Base-by-base conservation (phyloP, 1,140 invertebrate genomes). In the Druon quercuslanigerum region DNA sequence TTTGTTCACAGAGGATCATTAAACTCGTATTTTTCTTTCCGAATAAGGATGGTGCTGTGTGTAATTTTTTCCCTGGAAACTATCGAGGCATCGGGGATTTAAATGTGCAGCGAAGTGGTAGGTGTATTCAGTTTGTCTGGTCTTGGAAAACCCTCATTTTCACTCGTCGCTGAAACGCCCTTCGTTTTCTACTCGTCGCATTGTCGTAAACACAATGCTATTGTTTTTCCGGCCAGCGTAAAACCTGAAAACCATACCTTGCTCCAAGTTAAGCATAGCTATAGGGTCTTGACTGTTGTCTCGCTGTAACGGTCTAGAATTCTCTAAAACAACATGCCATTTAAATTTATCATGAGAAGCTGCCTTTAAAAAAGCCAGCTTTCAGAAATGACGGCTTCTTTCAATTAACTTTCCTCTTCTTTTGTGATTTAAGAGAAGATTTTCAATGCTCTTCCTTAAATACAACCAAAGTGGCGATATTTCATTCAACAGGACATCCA, bases 171-270 rank as follows among this genome's bases (percentile, higher is more conserved):
- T 66, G 33, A 66, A 66, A 33, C 60, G 25, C 25, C 60, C 25
- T 66, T 66, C 60, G 60, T 66, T 66, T 66, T 20, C 57, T 54
- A 54, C 52, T 54, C 16, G n/a, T 33, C 60, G 60, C 25, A 66
- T 66, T 66, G 60, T 66, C 25, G 25, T 66, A 66, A 66, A 66
- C 14, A 66, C 60, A 66, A 66, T 66, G 60, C 60, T 66, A 66
- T 33, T 66, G 60, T 66, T 66, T 66, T 66, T 66, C 60, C 60
- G 25, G 40, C 33, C 25, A 66, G 60, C 60, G 40, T 66, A 66
- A 66, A 66, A 66, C 60, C 60, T 66, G 60, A 40, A 66, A 66
- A 66, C 33, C 60, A 13, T 40, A 46, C 40, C 40, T 46, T 46
- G 40, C 40, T 40, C 60, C 25, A 54, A 54, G n/a, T 54, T 54